These are phyloP conservation scores for Pristionchus entomophagus DNA, from an alignment of 2,888 invertebrate species.

Conservation along the genomic window DNA sequence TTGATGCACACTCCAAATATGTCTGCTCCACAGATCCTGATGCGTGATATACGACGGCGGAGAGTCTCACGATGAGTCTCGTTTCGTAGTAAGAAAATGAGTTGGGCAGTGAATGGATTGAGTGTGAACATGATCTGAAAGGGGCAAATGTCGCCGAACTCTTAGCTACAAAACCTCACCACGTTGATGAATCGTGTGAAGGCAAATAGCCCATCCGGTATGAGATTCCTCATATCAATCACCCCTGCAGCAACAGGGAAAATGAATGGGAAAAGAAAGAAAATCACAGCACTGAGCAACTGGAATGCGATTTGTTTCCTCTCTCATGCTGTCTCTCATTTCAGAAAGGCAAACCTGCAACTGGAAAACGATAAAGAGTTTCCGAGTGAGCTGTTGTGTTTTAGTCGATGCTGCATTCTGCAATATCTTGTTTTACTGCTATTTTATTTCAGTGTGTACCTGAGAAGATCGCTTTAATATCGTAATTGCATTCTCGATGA, in stretches of 20 bases:
- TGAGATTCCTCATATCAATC: not conserved
- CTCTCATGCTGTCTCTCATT: not conserved
- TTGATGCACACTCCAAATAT: too few relatives aligned
- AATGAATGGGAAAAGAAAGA: not conserved
- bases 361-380: not conserved
- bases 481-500: not conserved
- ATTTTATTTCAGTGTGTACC: not conserved
- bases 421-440: too few relatives aligned
- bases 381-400: not conserved
- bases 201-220: not conserved
- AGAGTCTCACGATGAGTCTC: not conserved
- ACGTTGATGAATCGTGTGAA: not conserved
- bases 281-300: not conserved
- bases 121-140: not conserved
- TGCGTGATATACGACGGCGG: too few relatives aligned
- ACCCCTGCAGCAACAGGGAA: not conserved
- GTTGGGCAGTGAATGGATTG: not conserved
- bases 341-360: not conserved
- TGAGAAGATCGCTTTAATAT: not conserved
- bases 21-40: too few relatives aligned
- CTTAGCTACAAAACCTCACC: not conserved
- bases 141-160: not conserved
- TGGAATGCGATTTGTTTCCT: not conserved
- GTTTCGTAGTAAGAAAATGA: not conserved
- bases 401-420: not conserved